A percentile compares a stretch with the other conserved stretches of the same genome.
These are phyloP conservation scores for Protaetia brevitarsis DNA, from an alignment of 1,140 invertebrate genomes.

Conservation along the genomic window DNA sequence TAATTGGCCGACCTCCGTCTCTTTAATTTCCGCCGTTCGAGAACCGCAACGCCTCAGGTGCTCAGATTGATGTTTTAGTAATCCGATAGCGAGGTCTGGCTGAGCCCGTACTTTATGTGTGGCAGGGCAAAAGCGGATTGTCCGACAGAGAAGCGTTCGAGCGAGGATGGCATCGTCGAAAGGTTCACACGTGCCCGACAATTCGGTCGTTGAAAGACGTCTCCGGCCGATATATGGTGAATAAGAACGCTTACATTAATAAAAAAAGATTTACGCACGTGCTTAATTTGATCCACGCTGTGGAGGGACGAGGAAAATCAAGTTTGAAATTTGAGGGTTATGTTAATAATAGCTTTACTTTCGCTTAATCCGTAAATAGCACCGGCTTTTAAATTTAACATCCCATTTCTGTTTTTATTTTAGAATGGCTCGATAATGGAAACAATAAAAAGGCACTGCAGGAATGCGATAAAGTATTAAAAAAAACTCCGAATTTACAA, in stretches of 20 bases:
- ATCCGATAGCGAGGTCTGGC: not conserved
- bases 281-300: not conserved
- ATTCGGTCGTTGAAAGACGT: slow-evolving; percentile 78
- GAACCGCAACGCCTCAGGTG: not conserved
- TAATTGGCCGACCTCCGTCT: not conserved
- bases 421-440: slow-evolving; percentile 92
- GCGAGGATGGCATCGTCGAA: slow-evolving; percentile 46
- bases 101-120: not conserved
- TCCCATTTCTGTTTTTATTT: slow-evolving; percentile 43
- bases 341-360: not conserved
- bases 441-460: slow-evolving; percentile 98
- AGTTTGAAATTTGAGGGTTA: slow-evolving; percentile 20
- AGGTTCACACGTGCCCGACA: slow-evolving; percentile 59
- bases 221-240: slow-evolving; percentile 90
- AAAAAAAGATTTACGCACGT: not conserved
- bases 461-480: slow-evolving; percentile 93
- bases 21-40: not conserved
- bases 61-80: not conserved
- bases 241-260: slow-evolving; percentile 21
- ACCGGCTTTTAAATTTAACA: not conserved
- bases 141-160: not conserved
- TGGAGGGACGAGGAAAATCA: not conserved
- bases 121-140: not conserved
- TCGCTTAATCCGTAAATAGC: slow-evolving; percentile 18
- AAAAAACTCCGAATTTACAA: slow-evolving; percentile 84